A percentile compares a stretch with the other conserved stretches of the same genome.
Evolutionary conservation across 2,113 vertebrate genomes (phyloP).

Genomic region (Accipiter virgatus): DNA sequence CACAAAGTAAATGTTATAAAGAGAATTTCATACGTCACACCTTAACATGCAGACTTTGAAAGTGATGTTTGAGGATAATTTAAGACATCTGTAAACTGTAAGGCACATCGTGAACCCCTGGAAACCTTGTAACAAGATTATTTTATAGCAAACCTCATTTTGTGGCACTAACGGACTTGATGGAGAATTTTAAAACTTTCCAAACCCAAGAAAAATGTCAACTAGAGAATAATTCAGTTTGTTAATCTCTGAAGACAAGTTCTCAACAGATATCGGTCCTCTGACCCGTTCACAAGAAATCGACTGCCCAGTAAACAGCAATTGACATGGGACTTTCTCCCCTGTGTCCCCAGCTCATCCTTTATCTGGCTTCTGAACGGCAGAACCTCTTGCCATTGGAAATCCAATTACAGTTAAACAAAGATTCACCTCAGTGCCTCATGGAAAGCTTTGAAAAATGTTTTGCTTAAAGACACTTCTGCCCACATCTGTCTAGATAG

Average conservation of each 20-base stretch:
- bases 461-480: neutral
- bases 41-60: neutral
- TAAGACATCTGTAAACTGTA: neutral
- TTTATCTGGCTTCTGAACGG: constrained; percentile 1
- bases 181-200: neutral
- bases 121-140: neutral
- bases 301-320: neutral
- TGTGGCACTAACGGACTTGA: neutral
- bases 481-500: neutral
- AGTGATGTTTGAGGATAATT: neutral
- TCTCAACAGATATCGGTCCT: neutral
- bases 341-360: neutral
- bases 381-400: neutral
- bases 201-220: neutral
- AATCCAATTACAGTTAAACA: constrained; percentile 45
- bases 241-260: neutral
- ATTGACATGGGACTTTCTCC: neutral
- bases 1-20: neutral
- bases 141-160: neutral
- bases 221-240: neutral
- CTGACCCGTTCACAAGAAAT: neutral
- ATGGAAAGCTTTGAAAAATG: constrained; percentile 43
- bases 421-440: constrained; percentile 32
- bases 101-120: neutral
- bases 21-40: neutral